Percentiles rank a stretch among this genome's conserved stretches.
Conservation (phyloP, 2,113 vertebrate genomes). For the Bubo scandiacus region DNA sequence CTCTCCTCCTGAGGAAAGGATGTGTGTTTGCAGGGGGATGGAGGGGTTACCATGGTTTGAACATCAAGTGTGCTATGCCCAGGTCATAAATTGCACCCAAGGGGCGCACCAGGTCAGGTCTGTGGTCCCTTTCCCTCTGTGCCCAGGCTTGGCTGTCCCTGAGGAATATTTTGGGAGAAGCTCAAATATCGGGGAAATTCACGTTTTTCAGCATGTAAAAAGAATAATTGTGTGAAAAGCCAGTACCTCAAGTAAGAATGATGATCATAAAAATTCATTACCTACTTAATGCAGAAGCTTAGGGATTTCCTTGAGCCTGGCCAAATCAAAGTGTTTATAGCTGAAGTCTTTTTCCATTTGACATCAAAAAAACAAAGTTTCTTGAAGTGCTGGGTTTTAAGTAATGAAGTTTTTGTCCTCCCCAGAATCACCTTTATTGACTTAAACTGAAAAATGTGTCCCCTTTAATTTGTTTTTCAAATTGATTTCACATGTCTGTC, state of each 20-base stretch:
- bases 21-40: neutral
- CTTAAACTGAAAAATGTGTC: neutral
- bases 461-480: neutral
- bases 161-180: neutral
- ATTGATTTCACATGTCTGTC: neutral
- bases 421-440: neutral
- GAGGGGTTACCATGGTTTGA: neutral
- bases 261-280: neutral
- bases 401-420: neutral
- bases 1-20: neutral
- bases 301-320: neutral
- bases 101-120: neutral
- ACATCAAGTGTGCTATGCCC: accelerated
- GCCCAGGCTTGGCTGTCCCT: neutral
- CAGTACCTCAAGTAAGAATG: neutral
- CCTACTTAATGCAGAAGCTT: neutral
- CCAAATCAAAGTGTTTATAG: neutral
- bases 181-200: neutral
- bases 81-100: accelerated
- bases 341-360: neutral
- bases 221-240: neutral
- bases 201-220: neutral
- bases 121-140: accelerated
- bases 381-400: neutral
- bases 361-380: neutral